Evolutionary conservation across 1,140 invertebrate species (phyloP).

Genomic region (Meloidogyne hapla): DNA sequence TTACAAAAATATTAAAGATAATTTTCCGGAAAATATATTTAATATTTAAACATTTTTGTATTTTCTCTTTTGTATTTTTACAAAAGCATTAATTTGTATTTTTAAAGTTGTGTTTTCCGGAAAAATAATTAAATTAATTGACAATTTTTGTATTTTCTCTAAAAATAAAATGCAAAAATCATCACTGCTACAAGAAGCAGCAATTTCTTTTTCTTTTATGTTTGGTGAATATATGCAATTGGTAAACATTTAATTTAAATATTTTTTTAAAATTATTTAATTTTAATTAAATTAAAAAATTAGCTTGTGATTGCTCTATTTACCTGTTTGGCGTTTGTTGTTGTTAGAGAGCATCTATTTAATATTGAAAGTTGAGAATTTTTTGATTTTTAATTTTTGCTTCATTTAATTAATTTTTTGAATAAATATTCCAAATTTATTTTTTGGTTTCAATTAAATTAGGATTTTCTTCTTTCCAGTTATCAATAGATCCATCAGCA

Average conservation of each 20-base stretch:
- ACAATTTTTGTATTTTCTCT: neutral
- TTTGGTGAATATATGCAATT: constrained; percentile 1
- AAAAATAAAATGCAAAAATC: neutral
- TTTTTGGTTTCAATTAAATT: neutral
- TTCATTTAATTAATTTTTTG: neutral
- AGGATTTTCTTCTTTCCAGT: neutral
- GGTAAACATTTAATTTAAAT: neutral
- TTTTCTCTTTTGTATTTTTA: no score
- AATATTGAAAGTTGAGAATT: neutral
- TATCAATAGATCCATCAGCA: neutral
- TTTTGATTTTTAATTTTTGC: no score
- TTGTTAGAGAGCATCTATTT: neutral
- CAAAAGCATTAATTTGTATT: no score
- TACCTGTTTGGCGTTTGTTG: neutral
- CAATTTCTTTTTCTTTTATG: neutral
- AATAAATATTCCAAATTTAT: neutral
- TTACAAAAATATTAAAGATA: no score
- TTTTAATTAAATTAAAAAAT: neutral
- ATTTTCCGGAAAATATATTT: no score
- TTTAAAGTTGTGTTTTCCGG: neutral
- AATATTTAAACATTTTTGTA: no score
- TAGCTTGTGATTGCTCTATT: neutral
- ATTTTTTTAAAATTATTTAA: neutral
- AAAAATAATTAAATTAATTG: no score
- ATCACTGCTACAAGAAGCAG: neutral